phyloP scores from a whole-genome alignment of 2,888 invertebrate genomes.

The Pediacus dermestoides region DNA sequence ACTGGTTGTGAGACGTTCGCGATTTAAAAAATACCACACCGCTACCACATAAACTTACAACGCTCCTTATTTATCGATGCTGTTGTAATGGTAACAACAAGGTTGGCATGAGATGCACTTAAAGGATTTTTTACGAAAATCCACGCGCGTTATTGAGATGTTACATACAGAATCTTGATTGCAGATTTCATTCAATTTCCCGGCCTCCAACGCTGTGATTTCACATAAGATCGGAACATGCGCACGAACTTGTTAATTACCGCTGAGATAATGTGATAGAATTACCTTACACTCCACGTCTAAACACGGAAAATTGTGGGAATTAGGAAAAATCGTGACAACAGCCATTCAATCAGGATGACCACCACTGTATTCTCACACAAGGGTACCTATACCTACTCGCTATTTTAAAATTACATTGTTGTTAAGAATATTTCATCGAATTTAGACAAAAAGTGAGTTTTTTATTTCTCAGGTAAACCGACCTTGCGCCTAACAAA shows the following conservation, averaged over 20 bases:
- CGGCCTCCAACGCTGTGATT: conserved; percentile 42
- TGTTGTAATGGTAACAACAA: conserved; percentile 28
- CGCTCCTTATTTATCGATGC: conserved; percentile 28
- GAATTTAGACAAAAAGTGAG: too few species aligned
- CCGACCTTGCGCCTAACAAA: too few species aligned
- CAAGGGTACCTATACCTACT: too few species aligned
- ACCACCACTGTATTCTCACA: too few species aligned
- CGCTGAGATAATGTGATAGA: conserved; percentile 36
- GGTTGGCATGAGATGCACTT: conserved; percentile 28
- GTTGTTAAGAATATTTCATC: too few species aligned
- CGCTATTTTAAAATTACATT: too few species aligned
- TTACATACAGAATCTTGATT: conserved; percentile 39
- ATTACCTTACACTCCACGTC: conserved; percentile 30
- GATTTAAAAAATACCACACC: conserved; percentile 31
- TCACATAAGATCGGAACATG: conserved; percentile 38
- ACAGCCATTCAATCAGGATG: neutral
- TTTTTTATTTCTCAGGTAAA: too few species aligned
- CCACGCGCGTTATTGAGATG: conserved; percentile 39
- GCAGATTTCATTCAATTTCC: conserved; percentile 39
- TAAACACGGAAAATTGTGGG: conserved; percentile 38
- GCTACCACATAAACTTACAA: conserved; percentile 29
- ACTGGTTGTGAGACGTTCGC: conserved; percentile 33
- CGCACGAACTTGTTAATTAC: conserved; percentile 46
- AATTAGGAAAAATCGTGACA: conserved; percentile 40
- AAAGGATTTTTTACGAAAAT: conserved; percentile 23